Percentiles rank a stretch among this genome's conserved stretches.
Conservation (phyloP, 2,113 vertebrate species). For the Dendrocopos noguchii region DNA sequence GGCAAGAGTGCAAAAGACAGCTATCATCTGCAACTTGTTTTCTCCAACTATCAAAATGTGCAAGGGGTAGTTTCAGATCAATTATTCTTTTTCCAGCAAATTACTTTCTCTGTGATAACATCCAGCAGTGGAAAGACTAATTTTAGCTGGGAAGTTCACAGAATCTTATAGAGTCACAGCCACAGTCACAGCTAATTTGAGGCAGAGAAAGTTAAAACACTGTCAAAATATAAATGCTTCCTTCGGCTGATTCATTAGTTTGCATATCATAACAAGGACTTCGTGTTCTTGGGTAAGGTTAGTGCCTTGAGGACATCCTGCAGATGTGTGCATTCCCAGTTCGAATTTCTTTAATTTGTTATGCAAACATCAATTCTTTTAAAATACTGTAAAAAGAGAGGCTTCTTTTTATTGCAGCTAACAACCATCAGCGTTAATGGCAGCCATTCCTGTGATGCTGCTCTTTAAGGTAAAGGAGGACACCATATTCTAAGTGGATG, state of each 20-base stretch:
- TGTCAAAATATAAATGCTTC: slow-evolving; percentile 52
- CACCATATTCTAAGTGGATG: neutral
- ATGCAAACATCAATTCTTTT: slow-evolving; percentile 46
- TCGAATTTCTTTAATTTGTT: slow-evolving; percentile 52
- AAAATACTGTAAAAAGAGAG: slow-evolving; percentile 33
- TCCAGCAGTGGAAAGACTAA: slow-evolving; percentile 15
- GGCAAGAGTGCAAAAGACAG: neutral
- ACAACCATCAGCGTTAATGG: neutral
- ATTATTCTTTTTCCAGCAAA: slow-evolving; percentile 23
- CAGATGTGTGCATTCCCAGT: neutral
- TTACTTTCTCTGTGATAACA: slow-evolving; percentile 35
- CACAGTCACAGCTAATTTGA: slow-evolving; percentile 14
- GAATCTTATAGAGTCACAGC: neutral
- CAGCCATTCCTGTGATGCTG: neutral
- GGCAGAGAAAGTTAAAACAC: slow-evolving; percentile 35
- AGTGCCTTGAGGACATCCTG: slow-evolving; percentile 21
- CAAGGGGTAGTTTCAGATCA: neutral
- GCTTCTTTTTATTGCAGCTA: neutral
- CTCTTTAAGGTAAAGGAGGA: neutral
- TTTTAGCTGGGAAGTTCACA: slow-evolving; percentile 51
- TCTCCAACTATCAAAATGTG: neutral
- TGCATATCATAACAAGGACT: slow-evolving; percentile 32
- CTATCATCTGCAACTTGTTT: neutral
- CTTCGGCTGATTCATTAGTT: slow-evolving; percentile 11
- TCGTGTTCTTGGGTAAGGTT: slow-evolving; percentile 29